These are phyloP conservation scores for Sebastes steindachneri DNA, from an alignment of 2,797 vertebrate species.

Conservation along the genomic window DNA sequence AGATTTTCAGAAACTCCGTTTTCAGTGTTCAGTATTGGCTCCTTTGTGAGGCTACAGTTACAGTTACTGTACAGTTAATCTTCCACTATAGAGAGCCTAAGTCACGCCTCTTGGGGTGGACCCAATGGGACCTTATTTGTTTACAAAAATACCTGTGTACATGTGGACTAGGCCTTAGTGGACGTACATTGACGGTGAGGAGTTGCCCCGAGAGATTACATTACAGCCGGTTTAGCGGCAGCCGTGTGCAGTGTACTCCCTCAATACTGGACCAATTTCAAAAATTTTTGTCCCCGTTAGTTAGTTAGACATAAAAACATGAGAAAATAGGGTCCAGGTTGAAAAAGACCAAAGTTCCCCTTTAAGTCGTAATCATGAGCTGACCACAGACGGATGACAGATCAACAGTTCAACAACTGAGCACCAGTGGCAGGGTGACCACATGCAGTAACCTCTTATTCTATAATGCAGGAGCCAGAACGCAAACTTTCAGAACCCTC, in stretches of 20 bases:
- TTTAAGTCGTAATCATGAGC: conserved; percentile 6
- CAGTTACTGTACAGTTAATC: too few relatives aligned
- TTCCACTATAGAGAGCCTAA: too few relatives aligned
- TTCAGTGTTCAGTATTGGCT: too few relatives aligned
- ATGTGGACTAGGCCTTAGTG: neutral
- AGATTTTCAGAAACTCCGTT: too few relatives aligned
- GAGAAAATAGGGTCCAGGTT: neutral
- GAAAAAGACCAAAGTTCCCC: neutral
- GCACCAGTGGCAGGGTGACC: conserved; percentile 51
- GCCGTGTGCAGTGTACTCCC: neutral
- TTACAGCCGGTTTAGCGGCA: neutral
- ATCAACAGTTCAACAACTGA: conserved; percentile 20
- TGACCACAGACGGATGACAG: conserved; percentile 23
- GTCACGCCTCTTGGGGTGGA: too few relatives aligned
- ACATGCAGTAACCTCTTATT: conserved; percentile 83
- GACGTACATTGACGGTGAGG: neutral
- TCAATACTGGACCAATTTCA: neutral
- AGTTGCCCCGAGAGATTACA: neutral
- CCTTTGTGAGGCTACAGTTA: too few relatives aligned
- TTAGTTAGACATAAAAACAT: neutral
- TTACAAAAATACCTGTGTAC: too few relatives aligned
- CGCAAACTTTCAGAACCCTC: conserved; percentile 99
- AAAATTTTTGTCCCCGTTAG: neutral
- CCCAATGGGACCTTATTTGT: too few relatives aligned
- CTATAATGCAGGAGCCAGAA: conserved; percentile 95